Evolutionary conservation across 2,888 invertebrate genomes (phyloP).

Genomic region (Mesochorus sp.): DNA sequence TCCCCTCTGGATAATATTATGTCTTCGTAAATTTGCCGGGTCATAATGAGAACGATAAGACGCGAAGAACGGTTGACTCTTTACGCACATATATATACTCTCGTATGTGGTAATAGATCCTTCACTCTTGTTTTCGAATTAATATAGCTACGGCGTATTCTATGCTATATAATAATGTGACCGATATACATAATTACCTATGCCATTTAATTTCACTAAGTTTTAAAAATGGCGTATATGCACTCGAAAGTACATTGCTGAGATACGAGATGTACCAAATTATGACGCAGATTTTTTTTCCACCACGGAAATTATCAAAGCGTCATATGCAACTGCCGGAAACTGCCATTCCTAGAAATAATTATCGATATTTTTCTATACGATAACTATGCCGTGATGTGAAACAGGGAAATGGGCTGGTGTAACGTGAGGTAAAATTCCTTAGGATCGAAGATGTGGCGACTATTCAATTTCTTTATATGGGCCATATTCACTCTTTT

Average conservation of each 20-base stretch:
- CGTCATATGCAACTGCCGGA: too few species aligned
- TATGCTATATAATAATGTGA: background rate
- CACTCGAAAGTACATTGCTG: too few species aligned
- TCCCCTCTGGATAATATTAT: conserved; percentile 25
- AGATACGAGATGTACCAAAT: too few species aligned
- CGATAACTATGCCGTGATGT: background rate
- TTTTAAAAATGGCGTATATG: too few species aligned
- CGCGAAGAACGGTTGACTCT: background rate
- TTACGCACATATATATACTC: too few species aligned
- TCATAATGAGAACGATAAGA: conserved; percentile 35
- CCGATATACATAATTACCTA: too few species aligned
- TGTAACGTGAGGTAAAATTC: background rate
- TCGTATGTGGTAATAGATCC: background rate
- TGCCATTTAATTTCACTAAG: too few species aligned
- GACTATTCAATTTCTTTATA: background rate
- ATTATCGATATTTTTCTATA: too few species aligned
- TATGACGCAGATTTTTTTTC: too few species aligned
- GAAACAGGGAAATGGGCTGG: conserved; percentile 5
- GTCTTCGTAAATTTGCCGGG: conserved; percentile 33
- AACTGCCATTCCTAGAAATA: too few species aligned
- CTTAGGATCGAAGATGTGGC: background rate
- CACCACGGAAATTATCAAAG: too few species aligned
- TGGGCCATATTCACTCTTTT: background rate
- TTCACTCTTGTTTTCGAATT: conserved; percentile 1
- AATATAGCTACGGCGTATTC: background rate